phyloP scores from a whole-genome alignment of 2,888 invertebrate genomes.

The Gasteruption jaculator region DNA sequence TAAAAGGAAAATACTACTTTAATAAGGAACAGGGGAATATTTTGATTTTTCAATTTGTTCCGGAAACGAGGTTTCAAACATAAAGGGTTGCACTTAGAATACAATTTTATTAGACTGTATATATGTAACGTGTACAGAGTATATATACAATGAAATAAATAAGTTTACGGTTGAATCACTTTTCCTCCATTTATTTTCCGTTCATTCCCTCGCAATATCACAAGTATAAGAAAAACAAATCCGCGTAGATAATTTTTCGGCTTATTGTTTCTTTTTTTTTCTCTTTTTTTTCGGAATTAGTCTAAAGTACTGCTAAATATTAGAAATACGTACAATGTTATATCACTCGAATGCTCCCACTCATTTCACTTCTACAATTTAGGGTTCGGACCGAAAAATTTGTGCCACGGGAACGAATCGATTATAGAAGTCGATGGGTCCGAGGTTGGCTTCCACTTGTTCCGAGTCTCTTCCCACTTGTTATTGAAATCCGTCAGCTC shows the following conservation, averaged over 20 bases:
- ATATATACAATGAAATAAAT: slow-evolving; percentile 34
- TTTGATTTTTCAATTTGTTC: neutral
- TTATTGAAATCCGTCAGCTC: slow-evolving; percentile 32
- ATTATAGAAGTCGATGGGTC: slow-evolving; percentile 12
- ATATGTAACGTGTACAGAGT: slow-evolving; percentile 29
- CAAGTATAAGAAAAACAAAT: too few species aligned
- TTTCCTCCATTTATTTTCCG: neutral
- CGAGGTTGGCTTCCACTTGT: slow-evolving; percentile 8
- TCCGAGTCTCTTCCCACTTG: slow-evolving; percentile 24
- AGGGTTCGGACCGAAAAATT: slow-evolving; percentile 41
- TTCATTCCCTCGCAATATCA: neutral
- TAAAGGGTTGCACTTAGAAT: slow-evolving; percentile 15
- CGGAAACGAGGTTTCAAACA: neutral
- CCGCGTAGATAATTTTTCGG: too few species aligned
- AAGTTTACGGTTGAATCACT: slow-evolving; percentile 29
- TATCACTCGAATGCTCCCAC: too few species aligned
- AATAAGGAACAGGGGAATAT: neutral
- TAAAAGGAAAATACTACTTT: neutral
- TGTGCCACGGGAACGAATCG: slow-evolving; percentile 37
- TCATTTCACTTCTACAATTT: slow-evolving; percentile 33
- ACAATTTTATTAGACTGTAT: slow-evolving; percentile 28
- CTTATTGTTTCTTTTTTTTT: too few species aligned
- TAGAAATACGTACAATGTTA: too few species aligned
- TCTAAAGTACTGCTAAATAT: too few species aligned
- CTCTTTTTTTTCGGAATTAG: too few species aligned